Conservation (phyloP, 2,113 vertebrate genomes). For the Tautogolabrus adspersus region DNA sequence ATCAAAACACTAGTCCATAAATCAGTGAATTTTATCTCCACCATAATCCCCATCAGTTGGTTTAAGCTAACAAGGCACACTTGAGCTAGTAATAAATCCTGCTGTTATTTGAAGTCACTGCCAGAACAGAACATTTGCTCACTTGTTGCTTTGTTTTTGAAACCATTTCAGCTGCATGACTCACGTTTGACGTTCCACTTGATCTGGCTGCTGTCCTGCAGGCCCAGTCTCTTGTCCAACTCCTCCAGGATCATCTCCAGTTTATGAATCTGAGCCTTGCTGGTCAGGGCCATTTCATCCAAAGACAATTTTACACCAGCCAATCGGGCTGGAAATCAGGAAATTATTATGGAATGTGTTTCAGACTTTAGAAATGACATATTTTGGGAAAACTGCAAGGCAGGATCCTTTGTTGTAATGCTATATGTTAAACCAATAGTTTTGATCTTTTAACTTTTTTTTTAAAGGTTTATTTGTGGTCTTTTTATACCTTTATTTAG, state of each 20-base stretch:
- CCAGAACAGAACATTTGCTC: slow-evolving; percentile 64
- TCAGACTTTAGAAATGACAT: neutral
- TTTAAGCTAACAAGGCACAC: slow-evolving; percentile 40
- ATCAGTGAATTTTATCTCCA: slow-evolving; percentile 2
- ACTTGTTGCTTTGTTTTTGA: slow-evolving; percentile 42
- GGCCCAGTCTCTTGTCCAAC: slow-evolving; percentile 80
- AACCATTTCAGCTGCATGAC: slow-evolving; percentile 66
- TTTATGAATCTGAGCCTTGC: slow-evolving; percentile 86
- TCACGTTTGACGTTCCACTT: slow-evolving; percentile 90
- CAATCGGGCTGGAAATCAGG: slow-evolving; percentile 82
- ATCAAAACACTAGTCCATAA: too few relatives aligned
- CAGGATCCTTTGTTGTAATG: neutral
- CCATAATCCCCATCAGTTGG: slow-evolving; percentile 57
- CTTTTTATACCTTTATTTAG: too few relatives aligned
- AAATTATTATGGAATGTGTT: neutral
- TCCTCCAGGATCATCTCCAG: slow-evolving; percentile 85
- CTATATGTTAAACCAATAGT: too few relatives aligned
- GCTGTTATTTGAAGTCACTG: slow-evolving; percentile 18
- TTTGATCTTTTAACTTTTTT: too few relatives aligned
- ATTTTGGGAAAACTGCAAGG: neutral
- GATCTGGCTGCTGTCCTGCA: slow-evolving; percentile 71
- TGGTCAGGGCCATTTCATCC: slow-evolving; percentile 88
- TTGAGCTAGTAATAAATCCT: slow-evolving; percentile 46
- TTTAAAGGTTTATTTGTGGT: too few relatives aligned
- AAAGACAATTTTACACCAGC: slow-evolving; percentile 81